Evolutionary conservation across 2,888 invertebrate species (phyloP).

Genomic region (Drosophila melanosoma): DNA sequence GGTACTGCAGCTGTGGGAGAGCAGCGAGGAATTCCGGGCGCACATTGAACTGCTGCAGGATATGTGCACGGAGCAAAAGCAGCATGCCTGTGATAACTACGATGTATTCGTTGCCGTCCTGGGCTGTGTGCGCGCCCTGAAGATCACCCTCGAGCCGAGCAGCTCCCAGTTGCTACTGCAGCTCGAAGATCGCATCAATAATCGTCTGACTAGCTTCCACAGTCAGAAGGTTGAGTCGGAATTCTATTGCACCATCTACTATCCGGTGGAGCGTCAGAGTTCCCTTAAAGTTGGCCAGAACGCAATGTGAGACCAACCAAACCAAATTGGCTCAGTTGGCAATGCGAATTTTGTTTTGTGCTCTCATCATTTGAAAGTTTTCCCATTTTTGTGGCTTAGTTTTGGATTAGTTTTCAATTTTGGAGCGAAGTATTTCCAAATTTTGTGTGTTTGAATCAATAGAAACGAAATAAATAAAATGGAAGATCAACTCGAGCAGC

Average conservation of each 20-base stretch:
- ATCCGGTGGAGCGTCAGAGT: slow-evolving; percentile 76
- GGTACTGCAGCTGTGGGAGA: slow-evolving; percentile 68
- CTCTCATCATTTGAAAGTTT: background rate
- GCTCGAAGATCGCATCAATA: slow-evolving; percentile 78
- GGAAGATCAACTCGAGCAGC: slow-evolving; percentile 25
- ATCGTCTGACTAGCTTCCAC: slow-evolving; percentile 76
- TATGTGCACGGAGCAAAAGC: slow-evolving; percentile 41
- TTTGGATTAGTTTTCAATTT: slow-evolving; percentile 19
- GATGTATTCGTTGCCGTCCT: slow-evolving; percentile 78
- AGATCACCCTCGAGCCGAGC: slow-evolving; percentile 70
- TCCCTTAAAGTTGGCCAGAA: slow-evolving; percentile 2
- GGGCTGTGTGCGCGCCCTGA: slow-evolving; percentile 69
- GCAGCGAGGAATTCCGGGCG: slow-evolving; percentile 70
- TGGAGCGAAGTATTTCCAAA: slow-evolving; percentile 28
- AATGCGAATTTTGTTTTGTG: background rate
- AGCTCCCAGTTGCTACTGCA: slow-evolving; percentile 69
- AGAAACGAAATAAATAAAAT: slow-evolving; percentile 19
- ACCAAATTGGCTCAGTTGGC: slow-evolving; percentile 25
- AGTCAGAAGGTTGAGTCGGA: slow-evolving; percentile 77
- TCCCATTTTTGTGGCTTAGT: slow-evolving; percentile 9
- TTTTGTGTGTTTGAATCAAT: slow-evolving; percentile 33
- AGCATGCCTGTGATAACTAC: slow-evolving; percentile 53
- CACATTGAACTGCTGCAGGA: slow-evolving; percentile 70
- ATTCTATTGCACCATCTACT: slow-evolving; percentile 81
- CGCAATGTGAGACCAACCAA: slow-evolving; percentile 1